Conservation (phyloP, 2,888 invertebrate species). For the Leucophenga maculata region DNA sequence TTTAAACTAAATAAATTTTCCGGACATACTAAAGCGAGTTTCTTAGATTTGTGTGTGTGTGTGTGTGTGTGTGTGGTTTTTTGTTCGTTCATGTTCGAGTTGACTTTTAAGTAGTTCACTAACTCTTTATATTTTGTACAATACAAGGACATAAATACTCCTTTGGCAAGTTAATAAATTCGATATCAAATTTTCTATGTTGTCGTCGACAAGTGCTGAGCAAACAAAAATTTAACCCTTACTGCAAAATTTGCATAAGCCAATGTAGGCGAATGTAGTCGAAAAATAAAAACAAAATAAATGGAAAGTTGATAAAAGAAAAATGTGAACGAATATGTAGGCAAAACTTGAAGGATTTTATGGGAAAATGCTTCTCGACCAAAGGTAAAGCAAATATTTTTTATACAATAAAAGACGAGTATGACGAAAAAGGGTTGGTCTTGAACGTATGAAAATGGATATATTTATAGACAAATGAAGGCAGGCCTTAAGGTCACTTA, state of each 20-base stretch:
- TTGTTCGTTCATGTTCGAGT: not conserved
- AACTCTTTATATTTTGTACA: too few species aligned
- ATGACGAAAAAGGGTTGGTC: too few species aligned
- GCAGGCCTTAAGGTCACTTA: not conserved
- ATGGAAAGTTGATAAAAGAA: not conserved
- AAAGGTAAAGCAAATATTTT: conserved; percentile 14
- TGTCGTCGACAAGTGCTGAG: conserved; percentile 42
- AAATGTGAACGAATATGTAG: conserved; percentile 5
- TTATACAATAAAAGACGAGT: too few species aligned
- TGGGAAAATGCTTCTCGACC: not conserved
- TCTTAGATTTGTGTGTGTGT: not conserved
- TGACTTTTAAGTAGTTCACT: not conserved
- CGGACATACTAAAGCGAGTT: too few species aligned
- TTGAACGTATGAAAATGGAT: too few species aligned
- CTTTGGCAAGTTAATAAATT: conserved; percentile 53
- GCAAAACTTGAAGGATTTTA: not conserved
- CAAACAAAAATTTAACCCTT: conserved; percentile 34
- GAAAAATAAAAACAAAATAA: not conserved
- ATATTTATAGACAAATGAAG: too few species aligned
- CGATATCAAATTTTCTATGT: conserved; percentile 41
- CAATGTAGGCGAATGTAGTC: conserved; percentile 25
- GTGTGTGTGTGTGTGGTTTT: not conserved
- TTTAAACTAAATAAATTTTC: too few species aligned
- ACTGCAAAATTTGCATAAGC: conserved; percentile 54
- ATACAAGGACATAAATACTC: too few species aligned